Conservation (phyloP, 2,888 invertebrate genomes). For the Periphyllus acericola region DNA sequence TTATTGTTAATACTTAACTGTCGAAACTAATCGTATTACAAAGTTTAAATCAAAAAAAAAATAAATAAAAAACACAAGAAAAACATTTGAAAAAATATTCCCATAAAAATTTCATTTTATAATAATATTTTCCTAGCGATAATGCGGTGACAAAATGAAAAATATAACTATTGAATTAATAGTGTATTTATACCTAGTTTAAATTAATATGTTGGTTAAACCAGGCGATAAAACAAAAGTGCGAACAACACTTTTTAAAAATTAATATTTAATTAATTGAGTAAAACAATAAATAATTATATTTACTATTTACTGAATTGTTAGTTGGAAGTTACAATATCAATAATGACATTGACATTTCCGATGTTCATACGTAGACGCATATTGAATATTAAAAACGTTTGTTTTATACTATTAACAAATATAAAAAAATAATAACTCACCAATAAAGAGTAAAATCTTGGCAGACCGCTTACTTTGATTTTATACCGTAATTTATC, state of each 20-base stretch:
- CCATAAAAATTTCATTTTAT: too few species aligned
- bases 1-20: too few species aligned
- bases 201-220: too few species aligned
- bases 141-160: too few species aligned
- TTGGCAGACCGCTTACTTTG: constrained; percentile 69
- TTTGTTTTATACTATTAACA: not conserved
- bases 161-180: too few species aligned
- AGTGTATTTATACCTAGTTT: too few species aligned
- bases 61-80: too few species aligned
- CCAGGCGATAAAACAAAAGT: too few species aligned
- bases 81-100: not conserved
- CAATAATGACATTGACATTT: not conserved
- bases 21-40: too few species aligned
- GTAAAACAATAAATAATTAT: not conserved
- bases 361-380: not conserved
- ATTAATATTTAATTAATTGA: not conserved
- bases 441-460: constrained; percentile 68
- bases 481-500: constrained; percentile 64
- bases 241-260: not conserved
- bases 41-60: too few species aligned
- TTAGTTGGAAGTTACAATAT: too few species aligned
- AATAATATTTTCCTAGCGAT: too few species aligned
- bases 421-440: constrained; percentile 57
- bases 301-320: not conserved
- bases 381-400: not conserved